Evolutionary conservation across 1,140 invertebrate species (phyloP), one percentile per base, ranked within the genome.

Genomic region (Zaprionus capensis): DNA sequence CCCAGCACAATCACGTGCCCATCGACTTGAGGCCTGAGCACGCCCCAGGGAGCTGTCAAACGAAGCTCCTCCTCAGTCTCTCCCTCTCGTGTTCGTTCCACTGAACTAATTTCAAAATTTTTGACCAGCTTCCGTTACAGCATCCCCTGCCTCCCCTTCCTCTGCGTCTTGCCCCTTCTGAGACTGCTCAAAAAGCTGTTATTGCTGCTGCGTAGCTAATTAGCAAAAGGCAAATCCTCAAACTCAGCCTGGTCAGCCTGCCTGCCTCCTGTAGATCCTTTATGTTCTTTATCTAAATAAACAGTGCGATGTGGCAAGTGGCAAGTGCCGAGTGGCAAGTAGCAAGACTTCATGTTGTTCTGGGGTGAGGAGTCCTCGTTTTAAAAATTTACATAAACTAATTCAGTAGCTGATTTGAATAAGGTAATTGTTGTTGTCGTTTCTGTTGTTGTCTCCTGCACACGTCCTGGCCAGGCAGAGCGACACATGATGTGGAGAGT

Each of bases 341-440:
- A 11, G 22, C n/a, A 17, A n/a, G n/a, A 7, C n/a, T 7, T n/a
- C 9, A 0, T 12, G 24, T 28, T 6, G 26, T 7, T 31, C 28
- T 31, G 55, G 22, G 36, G 34, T 15, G 58, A 36, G 70, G 64
- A 34, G 72, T 65, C 59, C 59, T 56, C 49, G 71, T 78, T 77
- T 70, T 65, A 62, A 77, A 82, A 88, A 88, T 88, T 88, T 90
- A 78, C 85, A 88, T 90, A 88, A 90, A 90, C 85, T 90, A 90
- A 90, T 90, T 90, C 82, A 64, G 71, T 90, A 78, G 85, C 86
- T 91, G 82, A 90, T 90, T 90, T 90, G 86, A 90, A 90, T 90
- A 90, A 90, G 82, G 79, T 86, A 90, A 90, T 91, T 70, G 76
- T 20, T 66, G 34, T 51, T 73, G 70, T 49, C 36, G 22, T 55